These are phyloP conservation scores for Helostoma temminkii DNA, from an alignment of 2,797 vertebrate genomes.

Conservation along the genomic window DNA sequence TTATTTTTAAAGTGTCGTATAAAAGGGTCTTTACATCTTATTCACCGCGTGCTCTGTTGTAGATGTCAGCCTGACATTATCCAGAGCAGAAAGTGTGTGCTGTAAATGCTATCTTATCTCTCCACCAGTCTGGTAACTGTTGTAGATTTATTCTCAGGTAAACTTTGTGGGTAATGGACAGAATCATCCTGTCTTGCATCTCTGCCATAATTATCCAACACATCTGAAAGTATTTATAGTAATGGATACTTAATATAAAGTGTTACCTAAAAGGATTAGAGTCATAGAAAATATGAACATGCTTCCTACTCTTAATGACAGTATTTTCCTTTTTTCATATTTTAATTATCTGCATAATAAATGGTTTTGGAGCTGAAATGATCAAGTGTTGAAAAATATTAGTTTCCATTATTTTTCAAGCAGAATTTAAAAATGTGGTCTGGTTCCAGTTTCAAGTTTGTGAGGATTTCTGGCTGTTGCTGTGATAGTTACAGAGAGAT, in stretches of 20 bases:
- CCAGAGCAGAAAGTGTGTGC: constrained; percentile 50
- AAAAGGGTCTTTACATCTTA: background rate
- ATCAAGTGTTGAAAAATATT: no score
- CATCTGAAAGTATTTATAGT: no score
- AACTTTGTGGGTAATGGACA: constrained; percentile 43
- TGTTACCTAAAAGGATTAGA: no score
- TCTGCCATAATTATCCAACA: background rate
- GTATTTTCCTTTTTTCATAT: no score
- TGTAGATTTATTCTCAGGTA: constrained; percentile 63
- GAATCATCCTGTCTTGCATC: background rate
- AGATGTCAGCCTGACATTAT: constrained; percentile 9
- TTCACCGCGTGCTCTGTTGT: constrained; percentile 16
- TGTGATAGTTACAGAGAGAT: background rate
- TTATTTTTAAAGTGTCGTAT: constrained; percentile 21
- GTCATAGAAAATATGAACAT: no score
- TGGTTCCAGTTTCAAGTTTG: no score
- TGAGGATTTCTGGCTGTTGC: background rate
- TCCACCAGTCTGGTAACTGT: constrained; percentile 60
- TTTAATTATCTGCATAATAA: no score
- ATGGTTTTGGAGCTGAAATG: no score
- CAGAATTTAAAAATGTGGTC: background rate
- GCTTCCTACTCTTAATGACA: no score
- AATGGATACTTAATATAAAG: no score
- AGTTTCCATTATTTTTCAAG: background rate
- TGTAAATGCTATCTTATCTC: constrained; percentile 76